phyloP scores from a whole-genome alignment of 2,888 invertebrate genomes.

The Hemaris fuciformis region DNA sequence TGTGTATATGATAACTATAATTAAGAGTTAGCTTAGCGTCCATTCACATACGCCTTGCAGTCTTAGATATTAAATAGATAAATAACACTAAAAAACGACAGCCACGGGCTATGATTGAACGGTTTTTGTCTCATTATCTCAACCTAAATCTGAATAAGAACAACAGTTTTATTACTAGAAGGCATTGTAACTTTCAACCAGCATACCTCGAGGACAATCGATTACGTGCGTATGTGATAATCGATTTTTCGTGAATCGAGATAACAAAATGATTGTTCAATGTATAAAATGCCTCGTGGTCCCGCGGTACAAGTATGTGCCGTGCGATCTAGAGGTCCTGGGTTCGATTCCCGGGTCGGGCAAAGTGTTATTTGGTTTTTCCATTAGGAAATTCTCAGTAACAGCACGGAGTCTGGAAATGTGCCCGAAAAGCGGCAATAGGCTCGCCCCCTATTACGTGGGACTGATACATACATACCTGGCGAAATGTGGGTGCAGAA shows the following conservation, averaged over 20 bases:
- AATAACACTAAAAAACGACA: background rate
- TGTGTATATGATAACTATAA: too few relatives aligned
- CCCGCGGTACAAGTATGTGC: too few relatives aligned
- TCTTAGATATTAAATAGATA: background rate
- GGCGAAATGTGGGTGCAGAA: too few relatives aligned
- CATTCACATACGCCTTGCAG: background rate
- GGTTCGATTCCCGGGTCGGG: too few relatives aligned
- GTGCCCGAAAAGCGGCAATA: too few relatives aligned
- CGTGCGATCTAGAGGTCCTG: too few relatives aligned
- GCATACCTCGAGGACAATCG: constrained; percentile 29
- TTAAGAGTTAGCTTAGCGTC: too few relatives aligned
- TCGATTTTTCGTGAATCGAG: constrained; percentile 44
- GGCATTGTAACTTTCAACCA: constrained; percentile 19
- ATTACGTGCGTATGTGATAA: constrained; percentile 43
- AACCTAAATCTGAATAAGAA: constrained; percentile 28
- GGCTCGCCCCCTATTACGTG: too few relatives aligned
- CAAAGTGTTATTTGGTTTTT: too few relatives aligned
- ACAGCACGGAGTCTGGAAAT: too few relatives aligned
- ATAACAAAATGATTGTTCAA: background rate
- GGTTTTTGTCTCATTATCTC: constrained; percentile 23
- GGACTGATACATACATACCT: too few relatives aligned
- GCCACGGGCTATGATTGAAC: background rate
- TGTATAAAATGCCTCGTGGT: background rate
- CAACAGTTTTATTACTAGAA: constrained; percentile 25
- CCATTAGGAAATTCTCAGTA: too few relatives aligned